Percentiles rank a stretch among this genome's conserved stretches.
These are phyloP conservation scores for Mormyrops boulengeri DNA, from an alignment of 2,797 vertebrate species.

Conservation along the genomic window DNA sequence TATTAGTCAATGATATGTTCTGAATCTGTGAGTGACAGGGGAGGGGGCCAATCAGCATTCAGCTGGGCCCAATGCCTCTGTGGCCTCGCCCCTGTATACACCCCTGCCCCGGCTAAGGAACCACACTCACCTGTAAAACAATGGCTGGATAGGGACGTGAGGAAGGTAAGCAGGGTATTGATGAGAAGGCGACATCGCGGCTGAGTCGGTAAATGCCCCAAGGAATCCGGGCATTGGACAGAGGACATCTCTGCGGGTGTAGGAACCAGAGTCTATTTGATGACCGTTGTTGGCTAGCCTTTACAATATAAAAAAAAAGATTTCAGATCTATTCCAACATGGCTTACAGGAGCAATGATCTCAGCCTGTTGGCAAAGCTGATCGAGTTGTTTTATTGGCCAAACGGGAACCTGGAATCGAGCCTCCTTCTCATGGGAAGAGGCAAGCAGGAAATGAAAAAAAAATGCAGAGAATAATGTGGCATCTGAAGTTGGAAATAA, in stretches of 20 bases:
- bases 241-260: background rate
- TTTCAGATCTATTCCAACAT: background rate
- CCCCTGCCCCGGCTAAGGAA: background rate
- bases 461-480: background rate
- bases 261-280: background rate
- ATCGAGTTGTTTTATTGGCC: no score
- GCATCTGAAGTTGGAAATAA: background rate
- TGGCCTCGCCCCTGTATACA: background rate
- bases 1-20: background rate
- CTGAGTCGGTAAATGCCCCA: background rate
- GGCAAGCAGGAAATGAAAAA: background rate
- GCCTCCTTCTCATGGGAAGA: background rate
- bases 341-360: background rate
- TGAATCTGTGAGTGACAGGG: background rate
- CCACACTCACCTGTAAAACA: slow-evolving; percentile 14
- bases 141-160: background rate
- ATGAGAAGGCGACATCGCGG: background rate
- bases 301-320: background rate
- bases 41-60: background rate
- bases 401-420: background rate
- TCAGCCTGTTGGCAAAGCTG: background rate
- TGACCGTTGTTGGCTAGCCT: background rate
- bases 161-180: slow-evolving; percentile 4
- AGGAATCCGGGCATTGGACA: slow-evolving; percentile 5
- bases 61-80: background rate